Base-by-base conservation (phyloP, 2,888 invertebrate species). In the Zhengitettix transpicula region DNA sequence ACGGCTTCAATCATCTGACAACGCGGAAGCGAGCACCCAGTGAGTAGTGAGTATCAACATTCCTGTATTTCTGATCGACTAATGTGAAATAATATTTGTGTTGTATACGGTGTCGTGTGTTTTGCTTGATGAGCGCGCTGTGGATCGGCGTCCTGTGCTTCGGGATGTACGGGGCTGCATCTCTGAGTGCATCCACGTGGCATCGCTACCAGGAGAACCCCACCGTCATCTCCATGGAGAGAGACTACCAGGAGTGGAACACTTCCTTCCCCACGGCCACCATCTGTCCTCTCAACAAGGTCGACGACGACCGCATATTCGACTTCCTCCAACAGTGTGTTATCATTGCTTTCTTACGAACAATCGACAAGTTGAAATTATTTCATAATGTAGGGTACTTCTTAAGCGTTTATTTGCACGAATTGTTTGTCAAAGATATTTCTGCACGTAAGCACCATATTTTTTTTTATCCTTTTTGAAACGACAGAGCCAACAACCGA, bases 171-270 rank as follows among this genome's bases (percentile, higher is more conserved):
- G 79, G 80, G 7, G 75, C 80, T 10, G 68, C 78, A 17, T 77
- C 75, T 65, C 71, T 82, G 51, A 83, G 84, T 40, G 72, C 73
- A 61, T 73, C 79, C 54, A 84, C 83, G 10, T 81, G 84, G 80
- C 70, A 72, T 10, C 78, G 85, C 40, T 85, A 84, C 69, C 81
- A 81, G 70, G 81, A 80, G 52, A 84, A 84, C 9, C 85, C 85
- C 1, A 84, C 84, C 52, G 85, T 85, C 9, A 80, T 85, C 42
- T 84, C 85, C 17, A 84, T 85, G 82, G 85, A 85, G 70, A 75
- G 85, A 1, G 84, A 85, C 69, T 80, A 83, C 75, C 81, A 81
- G 64, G 78, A 82, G 0, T 85, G 85, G 85, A 83, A 82, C 66
- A 83, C 87, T 2, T 80, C 82, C 1, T 85, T 85, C 65, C 87